These are phyloP conservation scores for Heliconius melpomene DNA, from an alignment of 1,140 invertebrate genomes.

Conservation along the genomic window DNA sequence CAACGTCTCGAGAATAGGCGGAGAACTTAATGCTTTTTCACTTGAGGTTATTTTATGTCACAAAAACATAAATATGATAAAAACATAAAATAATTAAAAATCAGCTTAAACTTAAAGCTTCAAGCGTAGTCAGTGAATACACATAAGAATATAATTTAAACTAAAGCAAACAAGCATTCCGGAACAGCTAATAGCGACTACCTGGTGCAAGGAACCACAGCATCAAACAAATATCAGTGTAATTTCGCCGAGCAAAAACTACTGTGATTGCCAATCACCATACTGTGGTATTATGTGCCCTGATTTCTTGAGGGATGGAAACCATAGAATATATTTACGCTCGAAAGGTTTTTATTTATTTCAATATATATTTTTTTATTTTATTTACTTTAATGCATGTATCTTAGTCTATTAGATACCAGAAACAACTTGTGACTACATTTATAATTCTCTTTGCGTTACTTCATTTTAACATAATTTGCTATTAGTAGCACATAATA, in stretches of 20 bases:
- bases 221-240: constrained; percentile 50
- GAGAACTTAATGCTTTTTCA: too few species aligned
- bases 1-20: too few species aligned
- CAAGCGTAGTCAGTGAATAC: not conserved
- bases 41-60: too few species aligned
- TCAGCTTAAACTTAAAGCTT: too few species aligned
- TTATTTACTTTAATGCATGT: too few species aligned
- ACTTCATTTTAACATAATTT: too few species aligned
- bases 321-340: not conserved
- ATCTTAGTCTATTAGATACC: too few species aligned
- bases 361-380: not conserved
- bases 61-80: too few species aligned
- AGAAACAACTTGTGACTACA: too few species aligned
- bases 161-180: constrained; percentile 37
- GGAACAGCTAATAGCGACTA: constrained; percentile 35
- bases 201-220: constrained; percentile 54
- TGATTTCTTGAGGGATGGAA: constrained; percentile 34
- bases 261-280: constrained; percentile 54
- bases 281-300: constrained; percentile 38
- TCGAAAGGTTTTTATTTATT: not conserved
- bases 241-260: constrained; percentile 68
- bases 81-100: too few species aligned
- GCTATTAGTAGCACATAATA: too few species aligned
- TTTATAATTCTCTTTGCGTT: too few species aligned
- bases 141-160: constrained; percentile 29